Percentiles rank a stretch among this genome's conserved stretches.
phyloP scores from a whole-genome alignment of 2,888 invertebrate genomes.

The Herminia tarsipennalis region DNA sequence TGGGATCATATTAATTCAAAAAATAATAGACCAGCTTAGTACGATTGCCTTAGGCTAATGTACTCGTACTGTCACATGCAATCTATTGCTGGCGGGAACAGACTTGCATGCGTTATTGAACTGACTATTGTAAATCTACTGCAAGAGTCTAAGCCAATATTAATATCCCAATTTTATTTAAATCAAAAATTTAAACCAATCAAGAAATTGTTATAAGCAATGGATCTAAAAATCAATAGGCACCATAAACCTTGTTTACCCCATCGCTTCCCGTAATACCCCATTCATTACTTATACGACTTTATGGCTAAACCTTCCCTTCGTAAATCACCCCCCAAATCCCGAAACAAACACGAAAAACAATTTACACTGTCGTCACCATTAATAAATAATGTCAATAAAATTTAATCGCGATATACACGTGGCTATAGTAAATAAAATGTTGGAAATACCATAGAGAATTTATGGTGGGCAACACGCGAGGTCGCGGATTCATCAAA shows the following conservation, averaged over 20 bases:
- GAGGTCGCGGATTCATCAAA: conserved; percentile 1
- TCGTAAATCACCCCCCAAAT: conserved; percentile 18
- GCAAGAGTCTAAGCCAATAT: too few species aligned
- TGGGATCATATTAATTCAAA: too few species aligned
- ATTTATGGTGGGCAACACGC: conserved; percentile 8
- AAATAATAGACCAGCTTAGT: too few species aligned
- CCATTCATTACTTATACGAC: conserved; percentile 9
- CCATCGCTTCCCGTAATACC: conserved; percentile 10
- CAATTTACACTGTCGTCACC: conserved; percentile 21
- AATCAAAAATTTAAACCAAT: neutral
- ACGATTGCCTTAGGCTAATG: too few species aligned
- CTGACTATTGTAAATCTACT: too few species aligned
- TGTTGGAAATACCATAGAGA: conserved; percentile 4
- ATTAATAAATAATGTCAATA: conserved; percentile 23
- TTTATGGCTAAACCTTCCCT: conserved; percentile 12
- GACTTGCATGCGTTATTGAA: too few species aligned
- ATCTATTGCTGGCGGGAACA: too few species aligned
- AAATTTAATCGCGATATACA: conserved; percentile 19
- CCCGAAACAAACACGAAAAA: conserved; percentile 22
- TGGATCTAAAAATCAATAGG: conserved; percentile 6
- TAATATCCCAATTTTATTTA: too few species aligned
- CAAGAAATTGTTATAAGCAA: neutral
- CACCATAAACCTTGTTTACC: conserved; percentile 1
- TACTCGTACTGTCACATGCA: too few species aligned
- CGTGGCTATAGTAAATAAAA: conserved; percentile 15